A percentile compares a stretch with the other conserved stretches of the same genome.
Evolutionary conservation across 1,140 invertebrate genomes (phyloP).

Genomic region (Diorhabda carinulata): DNA sequence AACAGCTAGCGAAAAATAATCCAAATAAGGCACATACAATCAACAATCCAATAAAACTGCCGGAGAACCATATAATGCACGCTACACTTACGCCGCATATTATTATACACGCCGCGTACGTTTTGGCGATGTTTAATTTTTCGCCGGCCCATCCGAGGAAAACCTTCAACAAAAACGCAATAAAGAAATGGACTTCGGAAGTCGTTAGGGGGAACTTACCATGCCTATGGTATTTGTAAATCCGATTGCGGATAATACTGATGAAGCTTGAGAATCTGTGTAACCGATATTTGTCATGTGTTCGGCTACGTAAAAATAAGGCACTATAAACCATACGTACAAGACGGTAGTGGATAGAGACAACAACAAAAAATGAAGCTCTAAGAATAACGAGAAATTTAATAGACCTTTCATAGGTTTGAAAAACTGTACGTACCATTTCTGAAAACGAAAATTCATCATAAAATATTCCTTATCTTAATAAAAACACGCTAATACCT

Average conservation of each 20-base stretch:
- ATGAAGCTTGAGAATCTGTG: conserved; percentile 66
- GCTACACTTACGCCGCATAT: conserved; percentile 68
- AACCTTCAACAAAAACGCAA: conserved; percentile 54
- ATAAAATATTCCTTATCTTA: too few species aligned
- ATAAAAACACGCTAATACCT: too few species aligned
- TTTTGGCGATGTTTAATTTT: conserved; percentile 73
- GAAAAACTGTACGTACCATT: conserved; percentile 68
- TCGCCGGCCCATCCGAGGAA: conserved; percentile 86
- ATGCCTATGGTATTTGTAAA: conserved; percentile 84
- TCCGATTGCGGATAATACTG: conserved; percentile 75
- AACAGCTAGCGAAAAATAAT: conserved; percentile 79
- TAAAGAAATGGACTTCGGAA: too few species aligned
- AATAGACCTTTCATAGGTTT: conserved; percentile 67
- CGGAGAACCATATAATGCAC: conserved; percentile 64
- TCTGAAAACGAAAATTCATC: conserved; percentile 52
- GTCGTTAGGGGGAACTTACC: conserved; percentile 51
- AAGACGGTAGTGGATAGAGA: conserved; percentile 78
- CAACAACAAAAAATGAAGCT: conserved; percentile 74
- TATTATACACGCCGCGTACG: conserved; percentile 72
- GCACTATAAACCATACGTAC: conserved; percentile 86
- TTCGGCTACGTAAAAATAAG: conserved; percentile 83
- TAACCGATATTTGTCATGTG: conserved; percentile 61
- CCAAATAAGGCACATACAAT: conserved; percentile 67
- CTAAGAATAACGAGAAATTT: conserved; percentile 74
- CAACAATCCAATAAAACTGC: conserved; percentile 57